Evolutionary conservation across 2,113 vertebrate genomes (phyloP).

Genomic region (Nerophis lumbriciformis): DNA sequence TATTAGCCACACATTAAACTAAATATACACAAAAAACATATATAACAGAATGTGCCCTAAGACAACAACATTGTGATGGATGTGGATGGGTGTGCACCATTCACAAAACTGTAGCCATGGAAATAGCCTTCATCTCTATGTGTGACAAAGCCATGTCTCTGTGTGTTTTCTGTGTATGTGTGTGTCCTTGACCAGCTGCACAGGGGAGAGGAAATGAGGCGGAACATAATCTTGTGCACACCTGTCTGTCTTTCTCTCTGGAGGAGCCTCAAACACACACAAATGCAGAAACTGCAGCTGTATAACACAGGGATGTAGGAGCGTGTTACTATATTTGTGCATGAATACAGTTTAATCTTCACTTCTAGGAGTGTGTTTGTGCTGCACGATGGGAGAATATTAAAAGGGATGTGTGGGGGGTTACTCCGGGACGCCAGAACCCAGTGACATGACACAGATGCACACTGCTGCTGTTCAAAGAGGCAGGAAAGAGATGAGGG

Average conservation of each 20-base stretch:
- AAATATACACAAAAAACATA: too few relatives aligned
- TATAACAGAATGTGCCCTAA: neutral
- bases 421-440: conserved; percentile 68
- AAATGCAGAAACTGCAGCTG: conserved; percentile 5
- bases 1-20: too few relatives aligned
- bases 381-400: conserved; percentile 10
- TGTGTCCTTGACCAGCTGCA: conserved; percentile 66
- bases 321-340: conserved; percentile 51
- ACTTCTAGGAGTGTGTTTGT: conserved; percentile 11
- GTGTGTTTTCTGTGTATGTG: conserved; percentile 22
- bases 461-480: conserved; percentile 54
- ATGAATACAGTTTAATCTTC: conserved; percentile 47
- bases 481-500: conserved; percentile 4
- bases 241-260: conserved; percentile 52
- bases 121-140: conserved; percentile 11
- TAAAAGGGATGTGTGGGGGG: conserved; percentile 24
- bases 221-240: conserved; percentile 66
- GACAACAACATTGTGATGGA: conserved; percentile 21
- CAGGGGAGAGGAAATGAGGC: conserved; percentile 66
- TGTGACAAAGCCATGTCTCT: conserved; percentile 17
- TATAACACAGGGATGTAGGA: conserved; percentile 23
- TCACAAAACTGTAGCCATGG: conserved; percentile 36
- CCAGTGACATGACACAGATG: conserved; percentile 74
- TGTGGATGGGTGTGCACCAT: conserved; percentile 3
- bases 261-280: conserved; percentile 33